Evolutionary conservation across 2,113 vertebrate species (phyloP), one percentile per base, ranked within the genome.

Genomic region (Rattus norvegicus): DNA sequence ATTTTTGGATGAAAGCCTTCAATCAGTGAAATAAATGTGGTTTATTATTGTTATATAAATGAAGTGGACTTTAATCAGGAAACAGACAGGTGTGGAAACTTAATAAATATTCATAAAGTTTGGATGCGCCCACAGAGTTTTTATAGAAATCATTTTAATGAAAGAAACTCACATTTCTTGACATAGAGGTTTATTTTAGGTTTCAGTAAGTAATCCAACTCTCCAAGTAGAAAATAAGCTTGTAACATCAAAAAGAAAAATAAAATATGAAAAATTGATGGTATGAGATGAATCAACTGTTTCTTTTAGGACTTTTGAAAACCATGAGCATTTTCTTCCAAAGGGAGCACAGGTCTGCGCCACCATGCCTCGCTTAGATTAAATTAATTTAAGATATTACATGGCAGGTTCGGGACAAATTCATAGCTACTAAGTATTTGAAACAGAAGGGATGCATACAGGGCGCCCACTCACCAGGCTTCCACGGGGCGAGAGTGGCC

Each of bases 1-100:
- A 33, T 94, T 98, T 96, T 98, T 98, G 92, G 98, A 99, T 98
- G 98, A 95, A 88, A 97, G 96, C 59, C 33, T 98, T 92, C 98
- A 98, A 95, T 56, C 97, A 93, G 87, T 80, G 36, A 97, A 98
- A 97, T 93, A 94, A 96, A 95, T 94, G 22, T 9, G 20, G 24
- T 88, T 90, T 93, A 61, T 94, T 88, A 90, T 96, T 95, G 72
- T 89, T 83, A 73, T 61, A 67, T 88, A 85, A 95, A 65, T 95
- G 91, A 95, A 65, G 49, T 98, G n/a, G 67, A 94, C 7, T 43
- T 88, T 12, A 17, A 43, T 92, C 22, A 90, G 67, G 95, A 97
- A 84, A 47, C 49, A 95, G n/a, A 56, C 67, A 92, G 94, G 76
- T 12, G 52, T 84, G 94, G 93, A 76, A 85, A 79, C 39, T 73